Percentiles rank a stretch among this genome's conserved stretches.
Conservation (phyloP, 2,888 invertebrate genomes). For the Nasonovia ribisnigri region DNA sequence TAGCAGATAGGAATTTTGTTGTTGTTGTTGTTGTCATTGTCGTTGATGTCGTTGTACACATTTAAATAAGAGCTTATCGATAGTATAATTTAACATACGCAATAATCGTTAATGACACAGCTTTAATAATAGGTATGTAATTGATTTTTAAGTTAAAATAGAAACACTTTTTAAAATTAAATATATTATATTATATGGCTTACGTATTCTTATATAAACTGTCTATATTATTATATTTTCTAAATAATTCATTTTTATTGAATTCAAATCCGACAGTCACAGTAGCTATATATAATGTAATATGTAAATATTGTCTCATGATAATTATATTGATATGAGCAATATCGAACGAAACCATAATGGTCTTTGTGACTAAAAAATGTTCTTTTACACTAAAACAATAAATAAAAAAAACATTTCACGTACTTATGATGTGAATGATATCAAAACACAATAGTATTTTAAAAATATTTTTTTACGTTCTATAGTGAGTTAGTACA, state of each 20-base stretch:
- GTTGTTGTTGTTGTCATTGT: neutral
- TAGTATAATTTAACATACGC: neutral
- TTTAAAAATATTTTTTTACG: neutral
- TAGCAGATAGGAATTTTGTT: neutral
- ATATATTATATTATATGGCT: neutral
- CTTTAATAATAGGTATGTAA: neutral
- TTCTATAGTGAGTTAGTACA: neutral
- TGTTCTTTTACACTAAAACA: neutral
- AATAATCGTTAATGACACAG: neutral
- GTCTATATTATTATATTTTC: neutral
- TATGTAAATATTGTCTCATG: neutral
- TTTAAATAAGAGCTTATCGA: neutral
- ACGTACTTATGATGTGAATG: accelerated
- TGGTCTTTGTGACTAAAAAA: neutral
- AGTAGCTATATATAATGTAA: neutral
- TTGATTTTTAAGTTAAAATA: neutral
- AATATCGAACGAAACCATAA: neutral
- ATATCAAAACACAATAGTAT: neutral
- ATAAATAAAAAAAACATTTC: neutral
- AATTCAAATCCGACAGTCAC: neutral
- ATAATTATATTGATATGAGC: neutral
- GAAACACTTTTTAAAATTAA: neutral
- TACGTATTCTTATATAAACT: no score
- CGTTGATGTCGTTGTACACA: neutral
- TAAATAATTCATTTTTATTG: neutral